Evolutionary conservation across 2,113 vertebrate genomes (phyloP), one percentile per base, ranked within the genome.

Genomic region (Eulemur rufifrons): DNA sequence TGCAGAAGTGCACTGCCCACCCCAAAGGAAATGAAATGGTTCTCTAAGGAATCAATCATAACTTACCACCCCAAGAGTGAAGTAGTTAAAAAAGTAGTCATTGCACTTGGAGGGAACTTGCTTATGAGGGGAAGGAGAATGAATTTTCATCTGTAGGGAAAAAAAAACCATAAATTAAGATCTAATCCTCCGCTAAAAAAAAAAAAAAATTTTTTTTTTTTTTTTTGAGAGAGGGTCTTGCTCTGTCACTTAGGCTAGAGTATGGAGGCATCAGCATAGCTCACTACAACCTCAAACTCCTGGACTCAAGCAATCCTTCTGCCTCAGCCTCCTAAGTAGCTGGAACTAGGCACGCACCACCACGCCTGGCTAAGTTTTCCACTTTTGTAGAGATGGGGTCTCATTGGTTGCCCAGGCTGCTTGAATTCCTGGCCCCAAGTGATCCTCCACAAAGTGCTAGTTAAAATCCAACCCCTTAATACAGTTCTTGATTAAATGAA

Each of bases 31-130:
- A 95, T 52, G 25, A 68, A 91, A 83, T 3, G 5, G 42, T 91
- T 78, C 66, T 78, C 64, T 71, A 86, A 66, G 89, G 39, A 50
- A 89, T 25, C 63, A 50, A 89, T 25, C 63, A 78, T 23, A 88
- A 99, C 99, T 98, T 98, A 99, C 99, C 99, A 99, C 99, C 98
- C 99, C 99, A 3, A 99, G 99, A 32, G 99, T 99, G 98, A 99
- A 99, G 97, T 99, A 99, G 98, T 99, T 99, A 99, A 99, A 99
- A 98, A 99, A 99, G 99, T 99, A 99, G 99, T 99, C 99, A 95
- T 99, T 99, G 99, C 99, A 99, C 98, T 99, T 99, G 8, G 99
- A 99, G 61, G 99, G 99, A 96, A 99, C 99, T 98, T 99, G 99
- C 98, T 99, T 99, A 98, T 99, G 99, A 95, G 99, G 99, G 0